A percentile compares a stretch with the other conserved stretches of the same genome.
Conservation (phyloP, 2,113 vertebrate species). For the Apodemus speciosus region DNA sequence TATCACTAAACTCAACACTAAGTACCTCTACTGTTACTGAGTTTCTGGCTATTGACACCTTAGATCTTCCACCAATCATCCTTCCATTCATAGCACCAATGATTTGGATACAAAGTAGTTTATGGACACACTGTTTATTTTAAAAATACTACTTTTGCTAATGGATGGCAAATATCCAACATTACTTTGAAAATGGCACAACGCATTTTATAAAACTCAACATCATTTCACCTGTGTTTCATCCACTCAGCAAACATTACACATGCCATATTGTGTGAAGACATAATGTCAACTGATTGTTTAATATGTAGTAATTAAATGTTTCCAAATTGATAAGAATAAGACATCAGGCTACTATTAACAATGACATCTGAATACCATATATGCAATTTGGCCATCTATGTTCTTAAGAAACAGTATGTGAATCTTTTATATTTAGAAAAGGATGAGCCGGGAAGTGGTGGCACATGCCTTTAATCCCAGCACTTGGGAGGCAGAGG, state of each 20-base stretch:
- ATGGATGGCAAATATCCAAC: neutral
- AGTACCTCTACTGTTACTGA: neutral
- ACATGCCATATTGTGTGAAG: neutral
- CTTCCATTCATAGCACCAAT: slow-evolving; percentile 11
- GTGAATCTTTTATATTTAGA: too few species aligned
- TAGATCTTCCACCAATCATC: neutral
- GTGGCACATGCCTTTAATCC: too few species aligned
- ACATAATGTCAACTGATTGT: neutral
- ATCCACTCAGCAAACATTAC: slow-evolving; percentile 25
- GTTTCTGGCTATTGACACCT: neutral
- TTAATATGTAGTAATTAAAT: neutral
- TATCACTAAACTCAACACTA: neutral
- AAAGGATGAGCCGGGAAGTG: too few species aligned
- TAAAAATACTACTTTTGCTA: neutral
- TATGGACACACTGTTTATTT: neutral
- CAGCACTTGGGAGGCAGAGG: too few species aligned
- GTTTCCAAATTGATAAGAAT: slow-evolving; percentile 27
- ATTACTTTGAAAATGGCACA: neutral
- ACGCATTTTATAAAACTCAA: neutral
- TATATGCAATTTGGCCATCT: neutral
- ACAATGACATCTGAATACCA: neutral
- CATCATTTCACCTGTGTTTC: neutral
- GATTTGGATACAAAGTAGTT: slow-evolving; percentile 25
- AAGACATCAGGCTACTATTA: neutral
- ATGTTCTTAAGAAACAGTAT: too few species aligned